Conservation (phyloP, 92 coral and sea anemone genomes). For the Zoanthus gigantus region DNA sequence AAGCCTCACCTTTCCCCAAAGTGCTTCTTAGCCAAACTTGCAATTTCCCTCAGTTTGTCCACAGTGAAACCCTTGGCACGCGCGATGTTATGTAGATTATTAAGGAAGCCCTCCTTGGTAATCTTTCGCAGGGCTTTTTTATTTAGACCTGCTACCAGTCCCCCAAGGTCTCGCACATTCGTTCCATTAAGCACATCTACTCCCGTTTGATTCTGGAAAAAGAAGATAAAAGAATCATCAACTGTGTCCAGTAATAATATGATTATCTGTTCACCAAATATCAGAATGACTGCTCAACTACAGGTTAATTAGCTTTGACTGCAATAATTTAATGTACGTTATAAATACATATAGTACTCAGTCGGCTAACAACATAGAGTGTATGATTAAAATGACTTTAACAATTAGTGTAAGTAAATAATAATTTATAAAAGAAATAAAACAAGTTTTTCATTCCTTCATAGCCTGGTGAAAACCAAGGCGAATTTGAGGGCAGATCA, state of each 20-base stretch:
- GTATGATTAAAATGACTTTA: too few species aligned
- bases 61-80: constrained; percentile 81
- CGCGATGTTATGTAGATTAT: constrained; percentile 85
- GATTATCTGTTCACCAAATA: background rate
- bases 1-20: constrained; percentile 72
- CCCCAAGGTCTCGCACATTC: constrained; percentile 89
- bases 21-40: constrained; percentile 88
- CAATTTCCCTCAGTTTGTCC: constrained; percentile 81
- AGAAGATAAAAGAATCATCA: background rate
- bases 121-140: constrained; percentile 77
- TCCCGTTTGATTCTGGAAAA: constrained; percentile 85
- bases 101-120: constrained; percentile 85
- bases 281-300: too few species aligned
- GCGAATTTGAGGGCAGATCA: too few species aligned
- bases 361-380: too few species aligned
- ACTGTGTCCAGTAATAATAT: background rate
- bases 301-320: too few species aligned
- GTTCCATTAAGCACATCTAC: constrained; percentile 78
- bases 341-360: too few species aligned
- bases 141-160: constrained; percentile 87
- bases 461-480: too few species aligned
- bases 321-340: too few species aligned
- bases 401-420: too few species aligned
- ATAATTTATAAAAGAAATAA: too few species aligned
- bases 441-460: too few species aligned